Base-by-base conservation (phyloP, 2,797 vertebrate species). In the Sorex maritimensis region DNA sequence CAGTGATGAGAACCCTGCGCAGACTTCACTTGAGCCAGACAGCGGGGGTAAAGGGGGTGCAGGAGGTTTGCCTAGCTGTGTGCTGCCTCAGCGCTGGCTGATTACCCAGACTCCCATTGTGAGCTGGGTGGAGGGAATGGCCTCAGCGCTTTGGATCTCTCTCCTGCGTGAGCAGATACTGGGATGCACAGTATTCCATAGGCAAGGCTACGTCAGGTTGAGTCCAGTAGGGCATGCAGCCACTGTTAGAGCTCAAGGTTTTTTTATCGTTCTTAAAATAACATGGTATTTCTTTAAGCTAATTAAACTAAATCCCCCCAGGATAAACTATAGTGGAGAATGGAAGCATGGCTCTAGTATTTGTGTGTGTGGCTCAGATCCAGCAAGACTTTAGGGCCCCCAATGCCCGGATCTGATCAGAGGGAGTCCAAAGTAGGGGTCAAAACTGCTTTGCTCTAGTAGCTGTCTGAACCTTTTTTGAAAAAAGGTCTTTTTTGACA, bases 201-300 rank as follows among this genome's bases (percentile, higher is more conserved):
- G 14, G 65, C 44, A 73, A n/a, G n/a, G 30, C 26, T 12, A 67
- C 24, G 7, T 52, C 49, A 2, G 69, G 68, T 81, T 74, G 52
- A 71, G 3, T 73, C 38, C 19, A 2, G 0, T n/a, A 26, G 15
- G 23, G 75, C 26, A 44, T 71, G 4, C 23, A n/a, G 14, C 41
- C 30, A 12, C 38, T 67, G 9, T 41, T 26, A 81, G 30, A 85
- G 61, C n/a, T 87, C 30, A 21, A 15, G 79, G 26, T 21, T 75
- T 93, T 75, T 93, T 69, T 55, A 21, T 46, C 77, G n/a, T 82
- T 81, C 49, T 92, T 79, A 52, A 81, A 21, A 41, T 82, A 81
- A 84, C 28, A n/a, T 7, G 21, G 28, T 52, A 6, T 67, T 92
- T 63, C 30, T 38, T 90, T 67, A 81, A 63, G 88, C 61, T 61